Percentiles rank a stretch among this genome's conserved stretches.
Evolutionary conservation across 2,113 vertebrate genomes (phyloP).

Genomic region (Naja naja): DNA sequence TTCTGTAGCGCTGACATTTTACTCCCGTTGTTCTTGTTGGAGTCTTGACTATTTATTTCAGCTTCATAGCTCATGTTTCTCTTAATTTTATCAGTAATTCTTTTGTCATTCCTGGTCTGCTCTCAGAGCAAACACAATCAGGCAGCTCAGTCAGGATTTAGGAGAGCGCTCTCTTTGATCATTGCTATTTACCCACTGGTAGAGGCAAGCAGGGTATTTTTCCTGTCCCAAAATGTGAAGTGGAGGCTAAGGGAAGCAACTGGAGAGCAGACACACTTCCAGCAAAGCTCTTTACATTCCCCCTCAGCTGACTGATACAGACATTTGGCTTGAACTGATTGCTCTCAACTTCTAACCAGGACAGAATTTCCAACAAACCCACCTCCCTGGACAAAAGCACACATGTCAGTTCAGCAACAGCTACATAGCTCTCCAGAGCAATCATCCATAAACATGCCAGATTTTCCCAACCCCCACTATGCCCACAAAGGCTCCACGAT

Average conservation of each 20-base stretch:
- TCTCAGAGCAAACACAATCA: background rate
- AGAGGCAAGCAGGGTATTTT: background rate
- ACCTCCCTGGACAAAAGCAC: background rate
- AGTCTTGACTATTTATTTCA: conserved; percentile 11
- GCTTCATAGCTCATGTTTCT: conserved; percentile 11
- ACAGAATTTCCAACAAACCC: conserved; percentile 24
- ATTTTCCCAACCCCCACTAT: background rate
- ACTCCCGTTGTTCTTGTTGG: conserved; percentile 24
- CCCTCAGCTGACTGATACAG: conserved; percentile 2
- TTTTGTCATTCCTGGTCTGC: background rate
- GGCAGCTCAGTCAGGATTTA: background rate
- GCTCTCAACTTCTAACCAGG: conserved; percentile 14
- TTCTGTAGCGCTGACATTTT: conserved; percentile 52
- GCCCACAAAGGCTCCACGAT: background rate
- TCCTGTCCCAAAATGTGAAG: conserved; percentile 3
- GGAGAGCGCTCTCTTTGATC: background rate
- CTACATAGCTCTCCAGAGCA: background rate
- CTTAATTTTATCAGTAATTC: background rate
- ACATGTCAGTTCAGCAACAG: background rate
- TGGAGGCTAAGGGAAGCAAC: conserved; percentile 1
- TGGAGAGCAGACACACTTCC: conserved; percentile 5
- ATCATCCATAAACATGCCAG: background rate
- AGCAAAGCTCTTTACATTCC: conserved; percentile 17
- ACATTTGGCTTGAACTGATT: background rate
- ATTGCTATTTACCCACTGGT: conserved; percentile 4